Conservation (phyloP, 2,888 invertebrate genomes). For the Amphimallon solstitiale region DNA sequence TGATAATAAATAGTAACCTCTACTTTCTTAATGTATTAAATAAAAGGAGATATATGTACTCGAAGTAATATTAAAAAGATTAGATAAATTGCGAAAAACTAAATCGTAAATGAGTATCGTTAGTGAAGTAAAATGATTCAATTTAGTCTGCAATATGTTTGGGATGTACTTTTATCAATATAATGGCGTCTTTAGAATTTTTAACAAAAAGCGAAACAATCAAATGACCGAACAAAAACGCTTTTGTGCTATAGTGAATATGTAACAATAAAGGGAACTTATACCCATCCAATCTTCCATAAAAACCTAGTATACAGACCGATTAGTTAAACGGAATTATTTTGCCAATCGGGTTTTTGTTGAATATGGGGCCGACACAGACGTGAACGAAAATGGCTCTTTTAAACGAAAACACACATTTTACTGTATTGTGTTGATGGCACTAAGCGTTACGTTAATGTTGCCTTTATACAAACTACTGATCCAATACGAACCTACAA, state of each 20-base stretch:
- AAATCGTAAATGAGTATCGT: no score
- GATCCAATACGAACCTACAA: not conserved
- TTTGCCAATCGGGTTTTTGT: constrained; percentile 30
- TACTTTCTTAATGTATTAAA: no score
- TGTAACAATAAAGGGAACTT: constrained; percentile 22
- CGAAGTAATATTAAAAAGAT: no score
- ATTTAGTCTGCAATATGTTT: no score
- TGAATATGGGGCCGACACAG: constrained; percentile 10
- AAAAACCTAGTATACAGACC: constrained; percentile 16
- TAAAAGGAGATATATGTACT: no score
- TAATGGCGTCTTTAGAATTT: constrained; percentile 24
- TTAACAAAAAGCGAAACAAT: constrained; percentile 19
- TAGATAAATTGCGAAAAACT: no score
- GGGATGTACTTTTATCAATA: not conserved
- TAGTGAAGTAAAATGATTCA: no score
- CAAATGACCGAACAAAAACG: constrained; percentile 6
- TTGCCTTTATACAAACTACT: not conserved
- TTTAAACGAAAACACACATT: constrained; percentile 7
- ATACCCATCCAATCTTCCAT: constrained; percentile 15
- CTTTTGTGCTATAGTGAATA: constrained; percentile 14
- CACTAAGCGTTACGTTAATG: constrained; percentile 17
- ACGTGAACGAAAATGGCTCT: constrained; percentile 19
- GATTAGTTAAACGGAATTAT: constrained; percentile 27
- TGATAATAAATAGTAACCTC: no score
- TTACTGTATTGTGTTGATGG: not conserved